Evolutionary conservation across 2,888 invertebrate species (phyloP).

Genomic region (Theristus sp.): DNA sequence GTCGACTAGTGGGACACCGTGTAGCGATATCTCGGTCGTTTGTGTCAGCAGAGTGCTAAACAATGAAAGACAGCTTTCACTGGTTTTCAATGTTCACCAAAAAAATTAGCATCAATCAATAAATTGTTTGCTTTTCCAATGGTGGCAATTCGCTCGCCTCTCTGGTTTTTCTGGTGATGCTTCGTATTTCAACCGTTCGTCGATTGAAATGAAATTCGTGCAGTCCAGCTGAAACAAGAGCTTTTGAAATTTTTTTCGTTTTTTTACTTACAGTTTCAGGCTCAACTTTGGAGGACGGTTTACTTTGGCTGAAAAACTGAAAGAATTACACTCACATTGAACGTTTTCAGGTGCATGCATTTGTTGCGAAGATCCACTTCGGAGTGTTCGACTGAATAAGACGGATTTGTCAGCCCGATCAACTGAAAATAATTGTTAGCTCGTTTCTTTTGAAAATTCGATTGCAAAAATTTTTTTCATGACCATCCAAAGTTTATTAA

Average conservation of each 20-base stretch:
- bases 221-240: conserved; percentile 64
- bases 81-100: no score
- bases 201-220: conserved; percentile 72
- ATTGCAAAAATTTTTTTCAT: no score
- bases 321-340: conserved; percentile 51
- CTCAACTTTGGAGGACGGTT: background rate
- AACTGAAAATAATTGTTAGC: conserved; percentile 51
- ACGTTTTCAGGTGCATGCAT: conserved; percentile 70
- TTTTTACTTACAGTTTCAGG: no score
- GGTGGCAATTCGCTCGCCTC: conserved; percentile 24
- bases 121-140: no score
- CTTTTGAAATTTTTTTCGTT: no score
- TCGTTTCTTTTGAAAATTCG: no score
- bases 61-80: no score
- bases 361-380: conserved; percentile 63
- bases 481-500: no score
- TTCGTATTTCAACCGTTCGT: conserved; percentile 71
- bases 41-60: conserved; percentile 65
- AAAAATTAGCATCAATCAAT: no score
- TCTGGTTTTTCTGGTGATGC: conserved; percentile 51
- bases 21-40: conserved; percentile 80
- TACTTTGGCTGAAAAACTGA: background rate
- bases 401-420: conserved; percentile 69
- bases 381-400: conserved; percentile 51
- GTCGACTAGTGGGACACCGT: conserved; percentile 73